Evolutionary conservation across 30 jellyfish, hydroid and myxozoan genomes (phyloP).

Genomic region (Sanderia malayensis): DNA sequence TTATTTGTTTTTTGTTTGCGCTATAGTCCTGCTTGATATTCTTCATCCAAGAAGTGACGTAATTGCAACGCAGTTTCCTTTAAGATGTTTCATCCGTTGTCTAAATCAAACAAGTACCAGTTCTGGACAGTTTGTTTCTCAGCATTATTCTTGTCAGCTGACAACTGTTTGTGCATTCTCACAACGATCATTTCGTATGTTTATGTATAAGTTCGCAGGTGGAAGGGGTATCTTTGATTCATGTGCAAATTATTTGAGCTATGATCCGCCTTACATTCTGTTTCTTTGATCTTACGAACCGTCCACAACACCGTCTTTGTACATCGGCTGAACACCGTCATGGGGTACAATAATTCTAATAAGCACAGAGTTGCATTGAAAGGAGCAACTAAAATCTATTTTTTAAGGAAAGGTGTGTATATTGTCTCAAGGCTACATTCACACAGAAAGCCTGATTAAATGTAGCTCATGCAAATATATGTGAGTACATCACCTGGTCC

Average conservation of each 20-base stretch:
- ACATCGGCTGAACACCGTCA: too few relatives aligned
- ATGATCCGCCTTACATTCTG: neutral
- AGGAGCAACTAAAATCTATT: neutral
- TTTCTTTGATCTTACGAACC: neutral
- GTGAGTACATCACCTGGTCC: too few relatives aligned
- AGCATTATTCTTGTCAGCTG: neutral
- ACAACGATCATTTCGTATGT: neutral
- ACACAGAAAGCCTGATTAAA: too few relatives aligned
- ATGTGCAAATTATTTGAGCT: neutral
- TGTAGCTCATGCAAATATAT: too few relatives aligned
- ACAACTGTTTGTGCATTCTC: too few relatives aligned
- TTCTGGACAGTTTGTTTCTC: neutral
- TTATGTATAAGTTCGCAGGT: neutral
- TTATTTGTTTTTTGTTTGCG: too few relatives aligned
- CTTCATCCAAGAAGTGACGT: too few relatives aligned
- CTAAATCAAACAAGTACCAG: too few relatives aligned
- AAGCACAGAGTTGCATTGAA: neutral
- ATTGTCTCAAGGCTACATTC: neutral
- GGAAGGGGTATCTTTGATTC: neutral
- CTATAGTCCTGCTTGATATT: too few relatives aligned
- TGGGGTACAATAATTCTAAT: neutral
- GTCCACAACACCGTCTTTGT: too few relatives aligned
- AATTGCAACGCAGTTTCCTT: too few relatives aligned
- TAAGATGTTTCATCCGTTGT: too few relatives aligned
- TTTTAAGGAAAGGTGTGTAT: neutral